A percentile compares a stretch with the other conserved stretches of the same genome.
Conservation (phyloP, 2,797 vertebrate genomes). For the Coreius guichenoti region DNA sequence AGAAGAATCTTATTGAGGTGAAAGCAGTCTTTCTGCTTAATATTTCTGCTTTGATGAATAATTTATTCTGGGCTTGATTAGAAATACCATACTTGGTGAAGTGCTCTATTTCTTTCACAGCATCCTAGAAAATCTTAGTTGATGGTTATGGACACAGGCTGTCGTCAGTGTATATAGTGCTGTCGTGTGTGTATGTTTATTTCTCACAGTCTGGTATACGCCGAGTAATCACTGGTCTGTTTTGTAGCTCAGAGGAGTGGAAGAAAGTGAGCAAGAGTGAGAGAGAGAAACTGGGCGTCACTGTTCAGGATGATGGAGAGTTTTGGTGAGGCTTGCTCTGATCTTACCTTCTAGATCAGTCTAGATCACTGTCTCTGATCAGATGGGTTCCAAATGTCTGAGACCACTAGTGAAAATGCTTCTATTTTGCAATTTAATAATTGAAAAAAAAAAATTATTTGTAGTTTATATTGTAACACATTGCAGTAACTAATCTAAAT, state of each 20-base stretch:
- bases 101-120: constrained; percentile 56
- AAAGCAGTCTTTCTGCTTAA: constrained; percentile 56
- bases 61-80: constrained; percentile 71
- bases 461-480: not conserved
- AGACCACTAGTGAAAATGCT: not conserved
- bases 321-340: constrained; percentile 86
- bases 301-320: constrained; percentile 92
- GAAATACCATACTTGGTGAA: constrained; percentile 65
- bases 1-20: constrained; percentile 71
- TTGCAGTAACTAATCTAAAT: not conserved
- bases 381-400: not conserved
- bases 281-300: constrained; percentile 89
- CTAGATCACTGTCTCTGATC: not conserved
- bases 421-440: not conserved
- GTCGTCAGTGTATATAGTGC: constrained; percentile 16
- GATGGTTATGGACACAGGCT: constrained; percentile 5
- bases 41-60: constrained; percentile 64
- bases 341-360: constrained; percentile 9
- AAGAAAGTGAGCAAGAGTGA: constrained; percentile 92
- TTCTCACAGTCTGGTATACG: not conserved
- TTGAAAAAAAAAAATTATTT: not conserved
- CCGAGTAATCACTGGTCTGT: constrained; percentile 48
- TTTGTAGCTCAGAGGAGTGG: constrained; percentile 92
- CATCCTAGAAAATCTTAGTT: constrained; percentile 9
- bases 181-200: constrained; percentile 14